Evolutionary conservation across 30 jellyfish, hydroid and myxozoan genomes (phyloP).

Genomic region (Catostylus mosaicus): DNA sequence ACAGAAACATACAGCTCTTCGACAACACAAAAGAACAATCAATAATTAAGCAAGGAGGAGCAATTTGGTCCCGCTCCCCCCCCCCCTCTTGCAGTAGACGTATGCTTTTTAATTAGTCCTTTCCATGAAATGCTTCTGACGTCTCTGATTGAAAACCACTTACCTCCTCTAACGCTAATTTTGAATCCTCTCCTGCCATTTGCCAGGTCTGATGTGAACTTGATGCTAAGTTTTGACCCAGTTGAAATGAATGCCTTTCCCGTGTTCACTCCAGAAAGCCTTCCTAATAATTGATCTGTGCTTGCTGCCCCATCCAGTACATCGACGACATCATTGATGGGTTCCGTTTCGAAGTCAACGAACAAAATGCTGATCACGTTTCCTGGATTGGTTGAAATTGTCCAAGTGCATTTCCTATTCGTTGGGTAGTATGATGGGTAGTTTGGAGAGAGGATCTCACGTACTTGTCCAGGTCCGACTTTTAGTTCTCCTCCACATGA

Average conservation of each 20-base stretch:
- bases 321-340: slow-evolving; percentile 74
- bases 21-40: too few species aligned
- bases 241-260: slow-evolving; percentile 46
- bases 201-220: slow-evolving; percentile 73
- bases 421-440: slow-evolving; percentile 83
- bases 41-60: too few species aligned
- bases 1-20: too few species aligned
- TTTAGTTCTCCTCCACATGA: slow-evolving; percentile 61
- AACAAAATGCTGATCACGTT: slow-evolving; percentile 63
- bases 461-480: slow-evolving; percentile 30
- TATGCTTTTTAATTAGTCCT: too few species aligned
- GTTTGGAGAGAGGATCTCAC: slow-evolving; percentile 76
- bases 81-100: neutral
- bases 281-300: slow-evolving; percentile 58
- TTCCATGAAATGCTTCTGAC: neutral
- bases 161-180: slow-evolving; percentile 75
- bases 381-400: slow-evolving; percentile 45
- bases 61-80: neutral
- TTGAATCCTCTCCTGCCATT: slow-evolving; percentile 79
- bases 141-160: neutral
- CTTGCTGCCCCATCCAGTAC: slow-evolving; percentile 71
- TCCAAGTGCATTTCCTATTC: slow-evolving; percentile 78
- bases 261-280: slow-evolving; percentile 62
- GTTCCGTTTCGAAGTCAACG: slow-evolving; percentile 87
- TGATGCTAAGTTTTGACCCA: slow-evolving; percentile 54